Percentiles rank a stretch among this genome's conserved stretches.
Conservation (phyloP, 1,140 invertebrate species). For the Habropoda laboriosa region DNA sequence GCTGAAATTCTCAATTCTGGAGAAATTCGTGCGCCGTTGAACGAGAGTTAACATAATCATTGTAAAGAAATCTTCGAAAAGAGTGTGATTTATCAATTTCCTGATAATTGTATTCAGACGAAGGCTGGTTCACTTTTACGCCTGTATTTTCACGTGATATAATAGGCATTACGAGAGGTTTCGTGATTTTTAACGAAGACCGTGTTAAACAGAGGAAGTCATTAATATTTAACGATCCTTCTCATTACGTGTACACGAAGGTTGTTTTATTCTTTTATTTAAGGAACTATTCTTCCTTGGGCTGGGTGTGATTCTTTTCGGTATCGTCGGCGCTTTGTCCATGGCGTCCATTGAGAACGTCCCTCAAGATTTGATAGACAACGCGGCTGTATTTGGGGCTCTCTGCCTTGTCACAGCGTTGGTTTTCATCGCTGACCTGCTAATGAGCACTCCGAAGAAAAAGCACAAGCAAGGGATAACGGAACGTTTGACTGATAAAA, state of each 20-base stretch:
- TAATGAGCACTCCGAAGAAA: constrained; percentile 72
- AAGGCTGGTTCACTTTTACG: not conserved
- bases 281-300: constrained; percentile 86
- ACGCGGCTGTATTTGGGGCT: constrained; percentile 86
- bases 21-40: no score
- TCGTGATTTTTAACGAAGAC: not conserved
- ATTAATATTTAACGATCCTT: constrained; percentile 10
- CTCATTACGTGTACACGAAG: not conserved
- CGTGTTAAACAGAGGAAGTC: not conserved
- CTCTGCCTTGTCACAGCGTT: constrained; percentile 86
- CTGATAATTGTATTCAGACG: not conserved
- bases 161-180: not conserved
- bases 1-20: not conserved
- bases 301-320: constrained; percentile 86
- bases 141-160: not conserved
- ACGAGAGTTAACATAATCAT: not conserved
- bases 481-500: constrained; percentile 68
- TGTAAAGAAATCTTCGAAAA: not conserved
- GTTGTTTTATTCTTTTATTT: constrained; percentile 18
- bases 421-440: constrained; percentile 85
- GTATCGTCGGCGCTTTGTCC: constrained; percentile 86
- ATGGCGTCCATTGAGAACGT: constrained; percentile 87
- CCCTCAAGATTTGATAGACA: constrained; percentile 85
- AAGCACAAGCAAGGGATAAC: constrained; percentile 70
- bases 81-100: not conserved